A percentile compares a stretch with the other conserved stretches of the same genome.
Evolutionary conservation across 2,888 invertebrate genomes (phyloP).

Genomic region (Drosophila mimetica): DNA sequence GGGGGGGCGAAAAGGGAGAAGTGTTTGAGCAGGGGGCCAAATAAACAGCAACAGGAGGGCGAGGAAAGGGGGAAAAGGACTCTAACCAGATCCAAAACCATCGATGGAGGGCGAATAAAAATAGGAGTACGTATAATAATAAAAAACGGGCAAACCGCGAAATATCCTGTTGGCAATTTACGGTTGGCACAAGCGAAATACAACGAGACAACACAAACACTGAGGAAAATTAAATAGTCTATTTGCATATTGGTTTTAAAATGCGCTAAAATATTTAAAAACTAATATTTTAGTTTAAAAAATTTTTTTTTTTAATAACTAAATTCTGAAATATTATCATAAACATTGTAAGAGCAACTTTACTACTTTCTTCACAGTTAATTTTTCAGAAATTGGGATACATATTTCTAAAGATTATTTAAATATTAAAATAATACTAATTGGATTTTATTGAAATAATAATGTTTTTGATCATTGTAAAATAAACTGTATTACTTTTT

Average conservation of each 20-base stretch:
- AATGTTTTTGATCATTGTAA: too few species aligned
- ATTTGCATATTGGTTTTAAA: neutral
- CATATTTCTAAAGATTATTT: too few species aligned
- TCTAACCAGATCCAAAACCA: slow-evolving; percentile 36
- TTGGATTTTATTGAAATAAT: too few species aligned
- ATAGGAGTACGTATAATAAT: slow-evolving; percentile 44
- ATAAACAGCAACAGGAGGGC: slow-evolving; percentile 41
- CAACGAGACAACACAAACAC: slow-evolving; percentile 6
- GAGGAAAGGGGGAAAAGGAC: neutral
- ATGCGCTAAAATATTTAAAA: too few species aligned
- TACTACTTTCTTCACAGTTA: too few species aligned
- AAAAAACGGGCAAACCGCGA: slow-evolving; percentile 58
- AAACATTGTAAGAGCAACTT: too few species aligned
- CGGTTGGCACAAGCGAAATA: slow-evolving; percentile 55
- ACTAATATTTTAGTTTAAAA: too few species aligned
- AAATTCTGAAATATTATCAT: too few species aligned
- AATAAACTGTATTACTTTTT: too few species aligned
- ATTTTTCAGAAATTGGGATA: too few species aligned
- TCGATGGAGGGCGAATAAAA: slow-evolving; percentile 49
- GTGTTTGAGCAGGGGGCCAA: slow-evolving; percentile 24
- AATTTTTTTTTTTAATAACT: too few species aligned
- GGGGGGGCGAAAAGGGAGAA: slow-evolving; percentile 2
- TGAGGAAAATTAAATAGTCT: neutral
- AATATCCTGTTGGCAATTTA: slow-evolving; percentile 77
- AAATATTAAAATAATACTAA: too few species aligned